phyloP scores from a whole-genome alignment of 2,888 invertebrate genomes.

The Stratiomys singularior region DNA sequence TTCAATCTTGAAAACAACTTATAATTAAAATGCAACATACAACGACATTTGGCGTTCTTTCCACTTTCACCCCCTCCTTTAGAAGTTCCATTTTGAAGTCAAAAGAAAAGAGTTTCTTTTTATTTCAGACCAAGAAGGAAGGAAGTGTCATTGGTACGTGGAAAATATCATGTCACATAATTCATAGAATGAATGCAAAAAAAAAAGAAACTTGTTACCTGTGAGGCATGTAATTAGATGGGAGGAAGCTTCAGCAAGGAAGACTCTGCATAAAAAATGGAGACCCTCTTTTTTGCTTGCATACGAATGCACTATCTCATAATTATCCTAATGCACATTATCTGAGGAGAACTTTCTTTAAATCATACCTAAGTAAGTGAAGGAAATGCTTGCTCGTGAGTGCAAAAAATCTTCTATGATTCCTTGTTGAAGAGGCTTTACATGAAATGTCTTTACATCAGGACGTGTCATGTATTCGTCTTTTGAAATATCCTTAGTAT shows the following conservation, averaged over 20 bases:
- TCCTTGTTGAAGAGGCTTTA: no score
- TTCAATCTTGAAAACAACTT: not conserved
- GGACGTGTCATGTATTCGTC: no score
- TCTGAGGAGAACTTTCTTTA: not conserved
- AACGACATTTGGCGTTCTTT: not conserved
- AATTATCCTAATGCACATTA: not conserved
- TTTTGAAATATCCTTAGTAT: no score
- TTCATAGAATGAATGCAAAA: not conserved
- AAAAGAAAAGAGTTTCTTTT: no score
- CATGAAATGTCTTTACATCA: no score
- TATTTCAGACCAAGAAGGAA: not conserved
- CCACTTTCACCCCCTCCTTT: not conserved
- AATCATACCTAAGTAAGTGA: not conserved
- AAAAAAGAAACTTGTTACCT: not conserved
- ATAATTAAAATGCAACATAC: slow-evolving; percentile 2
- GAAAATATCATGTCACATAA: not conserved
- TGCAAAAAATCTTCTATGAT: no score
- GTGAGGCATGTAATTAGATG: not conserved
- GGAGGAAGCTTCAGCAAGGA: not conserved
- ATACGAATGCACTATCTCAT: not conserved
- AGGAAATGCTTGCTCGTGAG: not conserved
- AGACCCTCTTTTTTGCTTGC: not conserved
- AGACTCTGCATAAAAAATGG: not conserved
- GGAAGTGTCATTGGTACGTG: not conserved
- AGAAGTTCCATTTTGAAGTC: not conserved